Evolutionary conservation across 2,113 vertebrate species (phyloP).

Genomic region (Oophaga pumilio): DNA sequence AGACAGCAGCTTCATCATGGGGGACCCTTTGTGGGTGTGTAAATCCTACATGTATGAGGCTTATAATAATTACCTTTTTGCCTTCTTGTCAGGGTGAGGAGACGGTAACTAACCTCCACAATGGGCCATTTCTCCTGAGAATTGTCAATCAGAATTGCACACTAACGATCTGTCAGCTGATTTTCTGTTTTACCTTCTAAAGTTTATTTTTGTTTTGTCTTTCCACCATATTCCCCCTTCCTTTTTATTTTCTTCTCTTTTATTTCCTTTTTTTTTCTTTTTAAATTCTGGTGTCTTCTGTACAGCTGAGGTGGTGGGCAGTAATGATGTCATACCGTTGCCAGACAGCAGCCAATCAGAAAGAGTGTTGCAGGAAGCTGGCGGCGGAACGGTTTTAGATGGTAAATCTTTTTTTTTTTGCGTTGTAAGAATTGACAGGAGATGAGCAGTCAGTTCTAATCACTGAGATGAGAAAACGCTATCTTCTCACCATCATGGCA

Average conservation of each 20-base stretch:
- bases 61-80: not conserved
- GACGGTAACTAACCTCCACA: not conserved
- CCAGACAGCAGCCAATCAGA: conserved; percentile 69
- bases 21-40: not conserved
- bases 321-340: conserved; percentile 62
- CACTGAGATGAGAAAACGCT: not conserved
- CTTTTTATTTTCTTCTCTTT: not conserved
- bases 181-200: conserved; percentile 57
- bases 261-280: conserved; percentile 40
- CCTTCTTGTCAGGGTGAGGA: not conserved
- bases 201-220: conserved; percentile 51
- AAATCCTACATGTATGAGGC: too few species aligned
- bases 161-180: conserved; percentile 52
- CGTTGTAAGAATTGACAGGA: conserved; percentile 51
- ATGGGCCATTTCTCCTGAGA: conserved; percentile 15
- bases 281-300: conserved; percentile 61
- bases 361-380: conserved; percentile 67
- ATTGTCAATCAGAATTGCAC: conserved; percentile 48
- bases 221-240: conserved; percentile 39
- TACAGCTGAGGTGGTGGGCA: conserved; percentile 69
- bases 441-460: not conserved
- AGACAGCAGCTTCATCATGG: not conserved
- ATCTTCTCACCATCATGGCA: conserved; percentile 38
- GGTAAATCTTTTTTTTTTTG: conserved; percentile 66
- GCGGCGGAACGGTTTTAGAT: conserved; percentile 68